phyloP scores from a whole-genome alignment of 2,113 vertebrate genomes.

The Amphiprion percula region DNA sequence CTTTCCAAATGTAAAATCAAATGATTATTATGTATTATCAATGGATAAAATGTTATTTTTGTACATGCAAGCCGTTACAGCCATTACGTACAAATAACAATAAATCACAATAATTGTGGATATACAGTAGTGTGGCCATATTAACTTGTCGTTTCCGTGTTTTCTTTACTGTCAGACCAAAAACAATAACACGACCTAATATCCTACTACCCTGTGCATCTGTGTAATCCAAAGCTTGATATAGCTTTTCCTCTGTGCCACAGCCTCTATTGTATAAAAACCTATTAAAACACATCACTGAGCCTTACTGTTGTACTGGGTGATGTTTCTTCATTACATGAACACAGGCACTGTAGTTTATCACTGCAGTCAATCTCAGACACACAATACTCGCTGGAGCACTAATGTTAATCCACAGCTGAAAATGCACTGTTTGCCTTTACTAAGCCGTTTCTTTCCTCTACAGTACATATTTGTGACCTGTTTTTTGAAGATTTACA shows the following conservation, averaged over 20 bases:
- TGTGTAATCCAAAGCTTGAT: not conserved
- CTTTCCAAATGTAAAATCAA: conserved; percentile 23
- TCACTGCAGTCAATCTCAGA: not conserved
- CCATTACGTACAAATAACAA: no score
- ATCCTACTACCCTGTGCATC: no score
- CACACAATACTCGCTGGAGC: not conserved
- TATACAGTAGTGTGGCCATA: no score
- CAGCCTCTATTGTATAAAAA: not conserved
- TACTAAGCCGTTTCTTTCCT: not conserved
- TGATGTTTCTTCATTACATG: not conserved
- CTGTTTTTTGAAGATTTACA: not conserved
- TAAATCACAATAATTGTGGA: no score
- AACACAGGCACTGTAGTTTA: not conserved
- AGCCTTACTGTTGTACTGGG: conserved; percentile 4
- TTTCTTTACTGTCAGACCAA: no score
- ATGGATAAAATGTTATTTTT: not conserved
- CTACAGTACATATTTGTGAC: not conserved
- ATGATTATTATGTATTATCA: not conserved
- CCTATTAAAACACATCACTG: conserved; percentile 21
- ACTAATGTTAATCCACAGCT: conserved; percentile 5
- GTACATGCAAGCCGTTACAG: no score
- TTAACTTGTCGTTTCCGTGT: no score
- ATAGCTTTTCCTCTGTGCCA: not conserved
- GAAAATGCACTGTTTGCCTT: conserved; percentile 11
- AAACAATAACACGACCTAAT: no score